A percentile compares a stretch with the other conserved stretches of the same genome.
Evolutionary conservation across 2,113 vertebrate species (phyloP).

Genomic region (Pygoscelis antarcticus): DNA sequence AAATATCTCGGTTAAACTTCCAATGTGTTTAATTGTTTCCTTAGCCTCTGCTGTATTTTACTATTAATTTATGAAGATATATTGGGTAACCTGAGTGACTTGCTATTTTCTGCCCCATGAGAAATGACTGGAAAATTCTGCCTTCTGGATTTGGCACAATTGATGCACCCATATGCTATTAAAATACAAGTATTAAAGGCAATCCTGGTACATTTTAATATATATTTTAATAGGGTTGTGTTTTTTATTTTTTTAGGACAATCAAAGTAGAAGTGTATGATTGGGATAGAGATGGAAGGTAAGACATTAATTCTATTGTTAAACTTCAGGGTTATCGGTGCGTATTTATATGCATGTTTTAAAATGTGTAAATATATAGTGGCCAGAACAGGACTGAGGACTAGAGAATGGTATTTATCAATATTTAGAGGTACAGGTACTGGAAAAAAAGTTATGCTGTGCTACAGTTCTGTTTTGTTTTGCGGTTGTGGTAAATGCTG

Average conservation of each 20-base stretch:
- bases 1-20: neutral
- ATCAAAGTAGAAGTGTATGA: slow-evolving; percentile 95
- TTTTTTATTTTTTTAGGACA: slow-evolving; percentile 75
- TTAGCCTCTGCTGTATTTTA: neutral
- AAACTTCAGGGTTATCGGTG: neutral
- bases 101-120: neutral
- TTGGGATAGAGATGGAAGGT: slow-evolving; percentile 95
- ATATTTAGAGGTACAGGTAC: neutral
- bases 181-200: neutral
- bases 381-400: neutral
- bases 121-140: neutral
- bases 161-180: neutral
- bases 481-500: neutral
- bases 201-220: neutral
- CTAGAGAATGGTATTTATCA: neutral
- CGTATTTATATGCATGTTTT: neutral
- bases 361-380: neutral
- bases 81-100: neutral
- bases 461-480: neutral
- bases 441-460: neutral
- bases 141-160: neutral
- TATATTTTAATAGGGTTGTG: neutral
- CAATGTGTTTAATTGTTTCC: neutral
- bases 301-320: slow-evolving; percentile 17
- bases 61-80: neutral